Evolutionary conservation across 2,113 vertebrate genomes (phyloP).

Genomic region (Oncorhynchus masou): DNA sequence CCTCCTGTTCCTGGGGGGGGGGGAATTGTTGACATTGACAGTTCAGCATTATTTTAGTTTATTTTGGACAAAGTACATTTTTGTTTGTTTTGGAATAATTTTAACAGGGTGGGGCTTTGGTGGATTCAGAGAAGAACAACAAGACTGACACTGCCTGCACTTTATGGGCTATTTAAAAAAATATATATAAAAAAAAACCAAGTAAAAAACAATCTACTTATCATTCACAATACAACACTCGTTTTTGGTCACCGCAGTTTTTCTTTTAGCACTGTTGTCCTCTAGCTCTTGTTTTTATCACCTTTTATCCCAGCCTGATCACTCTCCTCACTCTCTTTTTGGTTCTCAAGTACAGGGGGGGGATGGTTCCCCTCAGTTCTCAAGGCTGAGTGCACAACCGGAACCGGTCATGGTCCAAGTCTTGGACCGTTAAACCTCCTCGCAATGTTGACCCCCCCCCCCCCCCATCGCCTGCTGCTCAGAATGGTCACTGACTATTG

Average conservation of each 20-base stretch:
- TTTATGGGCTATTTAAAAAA: constrained; percentile 73
- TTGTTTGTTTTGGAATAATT: constrained; percentile 43
- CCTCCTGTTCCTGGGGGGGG: constrained; percentile 36
- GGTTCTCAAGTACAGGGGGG: constrained; percentile 34
- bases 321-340: not conserved
- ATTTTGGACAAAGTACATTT: constrained; percentile 27
- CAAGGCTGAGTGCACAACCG: not conserved
- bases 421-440: not conserved
- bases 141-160: constrained; percentile 77
- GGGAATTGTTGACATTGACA: constrained; percentile 48
- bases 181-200: too few species aligned
- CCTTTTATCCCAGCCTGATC: not conserved
- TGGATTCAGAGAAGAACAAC: constrained; percentile 60
- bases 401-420: not conserved
- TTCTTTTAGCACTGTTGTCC: constrained; percentile 5
- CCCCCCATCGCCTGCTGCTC: constrained; percentile 26
- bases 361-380: not conserved
- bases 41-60: constrained; percentile 40
- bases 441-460: not conserved
- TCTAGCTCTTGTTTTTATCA: constrained; percentile 2
- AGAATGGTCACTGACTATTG: constrained; percentile 37
- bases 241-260: constrained; percentile 36
- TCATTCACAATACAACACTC: constrained; percentile 26
- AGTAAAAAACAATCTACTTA: constrained; percentile 27
- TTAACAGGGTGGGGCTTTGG: constrained; percentile 39